Base-by-base conservation (phyloP, 2,797 vertebrate species). In the Argya squamiceps region DNA sequence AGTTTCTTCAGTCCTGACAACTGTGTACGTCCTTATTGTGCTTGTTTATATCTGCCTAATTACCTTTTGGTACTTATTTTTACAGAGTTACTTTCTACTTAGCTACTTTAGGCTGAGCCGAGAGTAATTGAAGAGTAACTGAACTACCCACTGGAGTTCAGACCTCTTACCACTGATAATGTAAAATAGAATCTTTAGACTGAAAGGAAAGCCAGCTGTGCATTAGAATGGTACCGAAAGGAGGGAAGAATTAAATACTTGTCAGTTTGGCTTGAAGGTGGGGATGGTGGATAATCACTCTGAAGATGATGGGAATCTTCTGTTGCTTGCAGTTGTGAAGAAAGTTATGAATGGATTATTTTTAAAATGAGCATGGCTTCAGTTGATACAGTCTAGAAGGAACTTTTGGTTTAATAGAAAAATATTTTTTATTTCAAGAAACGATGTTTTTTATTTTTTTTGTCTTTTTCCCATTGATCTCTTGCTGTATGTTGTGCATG, bases 1-100 rank as follows among this genome's bases (percentile, higher is more conserved):
- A 55, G 7, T 70, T 15, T 63, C 19, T 58, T 41, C 16, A 39
- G 36, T 76, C 16, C 5, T n/a, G 41, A 23, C 30, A 84, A 2
- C 21, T 52, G 0, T 13, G 0, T 62, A 2, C 17, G 6, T 77
- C 27, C 8, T 39, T 15, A 2, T 32, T 56, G 23, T 80, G 21
- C 8, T 65, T 56, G 39, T 70, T 37, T 17, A 6, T 15, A 44
- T 92, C 17, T 12, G 5, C 15, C 12, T 75, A 21, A 20, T 80
- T 62, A 36, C 41, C 24, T 77, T 58, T 5, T 17, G 22, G 32
- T 78, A 15, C 10, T 78, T 78, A 46, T 3, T 63, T 76, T 20
- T 44, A 18, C 5, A 1, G n/a, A n/a, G 29, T 37, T 94, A 44
- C 15, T 80, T 73, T 60, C 82, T 89, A 37, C 12, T 46, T 26